These are phyloP conservation scores for Actenoides hombroni DNA, from an alignment of 2,113 vertebrate genomes.

Conservation along the genomic window DNA sequence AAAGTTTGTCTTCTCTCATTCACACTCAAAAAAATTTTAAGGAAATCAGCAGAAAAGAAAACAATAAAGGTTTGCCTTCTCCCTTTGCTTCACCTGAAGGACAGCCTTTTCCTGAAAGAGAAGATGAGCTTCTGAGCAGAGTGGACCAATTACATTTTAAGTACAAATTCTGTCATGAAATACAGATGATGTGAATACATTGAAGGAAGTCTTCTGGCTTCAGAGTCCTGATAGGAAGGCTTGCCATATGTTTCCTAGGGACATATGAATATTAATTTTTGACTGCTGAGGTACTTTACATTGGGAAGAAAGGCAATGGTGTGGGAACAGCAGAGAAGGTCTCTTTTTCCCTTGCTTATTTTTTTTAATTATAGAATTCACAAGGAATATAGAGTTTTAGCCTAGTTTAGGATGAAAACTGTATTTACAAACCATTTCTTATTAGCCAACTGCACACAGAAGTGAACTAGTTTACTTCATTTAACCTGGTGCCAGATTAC, in stretches of 20 bases:
- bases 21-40: background rate
- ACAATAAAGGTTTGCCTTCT: background rate
- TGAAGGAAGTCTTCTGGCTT: background rate
- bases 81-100: background rate
- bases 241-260: background rate
- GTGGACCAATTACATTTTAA: background rate
- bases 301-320: background rate
- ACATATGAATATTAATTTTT: background rate
- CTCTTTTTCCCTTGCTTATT: background rate
- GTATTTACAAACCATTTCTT: background rate
- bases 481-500: background rate
- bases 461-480: background rate
- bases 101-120: background rate
- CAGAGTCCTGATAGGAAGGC: background rate
- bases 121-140: background rate
- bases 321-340: background rate
- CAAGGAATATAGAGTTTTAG: background rate
- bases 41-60: background rate
- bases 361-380: background rate
- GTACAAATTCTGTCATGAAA: background rate
- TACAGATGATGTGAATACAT: background rate
- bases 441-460: rapidly evolving
- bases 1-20: background rate
- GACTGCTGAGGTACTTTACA: background rate
- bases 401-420: background rate